Evolutionary conservation across 1,140 invertebrate species (phyloP).

Genomic region (Nasonia giraulti): DNA sequence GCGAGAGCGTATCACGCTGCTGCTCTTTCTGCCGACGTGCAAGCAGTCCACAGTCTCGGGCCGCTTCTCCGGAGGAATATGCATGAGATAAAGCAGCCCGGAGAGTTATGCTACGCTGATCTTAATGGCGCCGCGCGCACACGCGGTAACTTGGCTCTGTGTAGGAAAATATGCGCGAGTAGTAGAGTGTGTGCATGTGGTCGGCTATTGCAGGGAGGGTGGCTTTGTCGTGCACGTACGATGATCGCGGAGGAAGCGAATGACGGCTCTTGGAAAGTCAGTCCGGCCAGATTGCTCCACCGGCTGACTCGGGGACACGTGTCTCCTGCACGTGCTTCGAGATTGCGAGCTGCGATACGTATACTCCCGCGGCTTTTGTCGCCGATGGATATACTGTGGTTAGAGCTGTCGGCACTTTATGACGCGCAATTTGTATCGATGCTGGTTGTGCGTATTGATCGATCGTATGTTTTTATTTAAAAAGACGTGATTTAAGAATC

Average conservation of each 20-base stretch:
- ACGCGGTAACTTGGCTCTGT: conserved; percentile 57
- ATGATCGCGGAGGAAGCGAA: conserved; percentile 21
- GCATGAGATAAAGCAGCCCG: conserved; percentile 64
- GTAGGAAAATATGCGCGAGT: not conserved
- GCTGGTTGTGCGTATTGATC: too few species aligned
- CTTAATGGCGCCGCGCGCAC: conserved; percentile 64
- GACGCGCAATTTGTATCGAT: too few species aligned
- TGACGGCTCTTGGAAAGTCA: conserved; percentile 32
- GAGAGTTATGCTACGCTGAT: conserved; percentile 67
- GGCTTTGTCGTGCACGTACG: not conserved
- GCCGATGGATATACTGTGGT: too few species aligned
- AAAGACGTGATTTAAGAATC: too few species aligned
- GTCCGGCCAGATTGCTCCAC: conserved; percentile 7
- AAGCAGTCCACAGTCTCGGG: conserved; percentile 1
- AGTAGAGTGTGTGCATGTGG: not conserved
- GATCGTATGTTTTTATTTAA: too few species aligned
- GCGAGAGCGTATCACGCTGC: conserved; percentile 47
- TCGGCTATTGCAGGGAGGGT: not conserved
- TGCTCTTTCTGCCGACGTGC: conserved; percentile 29
- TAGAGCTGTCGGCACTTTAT: too few species aligned
- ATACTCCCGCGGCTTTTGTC: not conserved
- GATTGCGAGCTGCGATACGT: not conserved
- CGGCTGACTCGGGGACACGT: not conserved
- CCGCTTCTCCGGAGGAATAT: conserved; percentile 67
- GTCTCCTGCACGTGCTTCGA: not conserved